Conservation (phyloP, 2,113 vertebrate genomes). For the Myanophis thanlyinensis region DNA sequence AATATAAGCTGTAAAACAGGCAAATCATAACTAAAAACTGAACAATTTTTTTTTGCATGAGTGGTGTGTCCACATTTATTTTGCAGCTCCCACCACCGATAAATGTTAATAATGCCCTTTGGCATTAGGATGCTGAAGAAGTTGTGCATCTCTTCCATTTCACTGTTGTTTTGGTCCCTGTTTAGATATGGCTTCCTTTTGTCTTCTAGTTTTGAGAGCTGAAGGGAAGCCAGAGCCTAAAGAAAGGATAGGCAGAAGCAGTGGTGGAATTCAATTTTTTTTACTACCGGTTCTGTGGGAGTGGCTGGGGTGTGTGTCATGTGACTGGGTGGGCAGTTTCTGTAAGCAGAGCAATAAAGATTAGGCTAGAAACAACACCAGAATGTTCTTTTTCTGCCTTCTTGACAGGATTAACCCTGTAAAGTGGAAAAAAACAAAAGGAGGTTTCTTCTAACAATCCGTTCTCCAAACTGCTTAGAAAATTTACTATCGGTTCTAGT, state of each 20-base stretch:
- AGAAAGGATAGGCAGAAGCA: neutral
- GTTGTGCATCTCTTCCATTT: neutral
- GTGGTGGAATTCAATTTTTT: too few species aligned
- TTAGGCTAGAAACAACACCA: too few species aligned
- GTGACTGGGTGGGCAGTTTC: too few species aligned
- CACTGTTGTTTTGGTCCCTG: neutral
- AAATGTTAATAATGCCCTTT: neutral
- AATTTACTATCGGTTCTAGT: too few species aligned
- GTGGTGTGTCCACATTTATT: neutral
- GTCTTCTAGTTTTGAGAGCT: neutral
- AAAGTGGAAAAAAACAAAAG: too few species aligned
- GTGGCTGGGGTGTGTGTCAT: too few species aligned
- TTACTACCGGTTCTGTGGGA: too few species aligned
- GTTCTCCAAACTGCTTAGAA: too few species aligned
- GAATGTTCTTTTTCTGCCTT: too few species aligned
- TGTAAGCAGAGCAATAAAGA: too few species aligned
- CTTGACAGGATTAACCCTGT: too few species aligned
- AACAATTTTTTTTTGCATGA: neutral
- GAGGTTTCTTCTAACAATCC: too few species aligned
- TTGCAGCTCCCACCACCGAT: neutral
- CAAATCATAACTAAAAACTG: neutral
- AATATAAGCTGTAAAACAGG: neutral
- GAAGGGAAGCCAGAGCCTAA: neutral
- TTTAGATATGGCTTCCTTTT: neutral
- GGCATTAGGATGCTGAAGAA: neutral